These are phyloP conservation scores for Anthoptus insignis DNA, from an alignment of 2,888 invertebrate genomes.

Conservation along the genomic window DNA sequence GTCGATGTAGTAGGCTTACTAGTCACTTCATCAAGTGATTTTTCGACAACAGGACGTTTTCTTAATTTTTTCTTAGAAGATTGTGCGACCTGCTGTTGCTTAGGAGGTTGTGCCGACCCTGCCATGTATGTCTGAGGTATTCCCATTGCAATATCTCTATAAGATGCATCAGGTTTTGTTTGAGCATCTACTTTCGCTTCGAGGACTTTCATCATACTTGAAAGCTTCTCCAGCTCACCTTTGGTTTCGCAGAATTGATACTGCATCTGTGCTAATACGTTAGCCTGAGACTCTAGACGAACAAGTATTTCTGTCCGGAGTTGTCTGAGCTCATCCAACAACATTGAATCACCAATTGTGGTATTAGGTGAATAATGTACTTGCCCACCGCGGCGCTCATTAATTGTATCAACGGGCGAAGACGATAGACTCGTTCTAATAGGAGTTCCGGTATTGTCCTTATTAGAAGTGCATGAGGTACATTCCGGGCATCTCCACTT, in stretches of 20 bases:
- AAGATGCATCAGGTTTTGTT: neutral
- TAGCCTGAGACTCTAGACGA: conserved; percentile 17
- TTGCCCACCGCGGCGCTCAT: conserved; percentile 12
- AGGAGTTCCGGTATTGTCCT: too few species aligned
- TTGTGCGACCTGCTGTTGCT: too few species aligned
- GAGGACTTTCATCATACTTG: neutral
- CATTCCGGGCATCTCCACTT: conserved; percentile 28
- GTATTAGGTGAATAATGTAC: conserved; percentile 12
- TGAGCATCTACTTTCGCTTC: conserved; percentile 1
- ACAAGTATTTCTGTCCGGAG: conserved; percentile 8
- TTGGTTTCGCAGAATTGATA: conserved; percentile 15
- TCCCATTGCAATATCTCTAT: too few species aligned
- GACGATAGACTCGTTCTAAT: too few species aligned
- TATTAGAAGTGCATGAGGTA: conserved; percentile 19
- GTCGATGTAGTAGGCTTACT: too few species aligned
- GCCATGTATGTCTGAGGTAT: too few species aligned
- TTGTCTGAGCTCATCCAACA: conserved; percentile 19
- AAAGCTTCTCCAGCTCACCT: conserved; percentile 2
- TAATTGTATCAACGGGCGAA: conserved; percentile 1
- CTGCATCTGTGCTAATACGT: conserved; percentile 15
- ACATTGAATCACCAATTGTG: neutral
- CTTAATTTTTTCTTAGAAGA: too few species aligned
- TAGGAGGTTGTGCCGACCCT: too few species aligned
- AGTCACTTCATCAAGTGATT: too few species aligned
- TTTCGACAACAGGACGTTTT: too few species aligned